Evolutionary conservation across 2,888 invertebrate genomes (phyloP), one percentile per base, ranked within the genome.

Genomic region (Drosophila demipolita): DNA sequence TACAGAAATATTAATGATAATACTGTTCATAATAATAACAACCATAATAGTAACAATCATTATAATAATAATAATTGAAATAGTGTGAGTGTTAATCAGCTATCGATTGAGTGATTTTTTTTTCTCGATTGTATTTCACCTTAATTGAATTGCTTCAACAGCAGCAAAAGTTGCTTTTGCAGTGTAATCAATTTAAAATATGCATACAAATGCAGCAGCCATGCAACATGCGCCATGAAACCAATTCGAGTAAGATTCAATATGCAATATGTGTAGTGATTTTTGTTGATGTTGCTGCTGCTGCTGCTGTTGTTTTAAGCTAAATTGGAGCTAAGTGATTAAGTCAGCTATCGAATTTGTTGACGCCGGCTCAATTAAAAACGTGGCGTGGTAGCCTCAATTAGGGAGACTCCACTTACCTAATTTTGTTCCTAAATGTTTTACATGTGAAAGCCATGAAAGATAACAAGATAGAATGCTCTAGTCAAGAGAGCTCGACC

Each of bases 11-110:
- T 23, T 15, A 8, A 23, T 23, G 8, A 23, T 45, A n/a, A 29
- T 29, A 29, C 5, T 29, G 29, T 29, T 29, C 26, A 29, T 49
- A 49, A 36, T 36, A 17, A 23, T 17, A 29, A 42, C 20, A 11
- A 11, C 3, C 82, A 75, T 79, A 67, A 84, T 55, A 69, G 70
- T 78, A 75, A 73, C 71, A 82, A 62, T 61, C 71, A 73, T 52
- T 69, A 83, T 80, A 82, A 78, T 71, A 79, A 60, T 63, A 23
- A 2, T 15, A 23, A 8, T 23, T 12, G 11, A 6, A 42, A 20
- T 20, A 11, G 23, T 23, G 23, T 23, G 7, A 8, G 15, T 23
- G n/a, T 40, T n/a, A n/a, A 40, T 40, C 40, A 40, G 40, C 9
- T n/a, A n/a, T 40, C 40, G 45, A 45, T 45, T 45, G 45, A 20